Evolutionary conservation across 2,888 invertebrate species (phyloP).

Genomic region (Aleiodes testaceus): DNA sequence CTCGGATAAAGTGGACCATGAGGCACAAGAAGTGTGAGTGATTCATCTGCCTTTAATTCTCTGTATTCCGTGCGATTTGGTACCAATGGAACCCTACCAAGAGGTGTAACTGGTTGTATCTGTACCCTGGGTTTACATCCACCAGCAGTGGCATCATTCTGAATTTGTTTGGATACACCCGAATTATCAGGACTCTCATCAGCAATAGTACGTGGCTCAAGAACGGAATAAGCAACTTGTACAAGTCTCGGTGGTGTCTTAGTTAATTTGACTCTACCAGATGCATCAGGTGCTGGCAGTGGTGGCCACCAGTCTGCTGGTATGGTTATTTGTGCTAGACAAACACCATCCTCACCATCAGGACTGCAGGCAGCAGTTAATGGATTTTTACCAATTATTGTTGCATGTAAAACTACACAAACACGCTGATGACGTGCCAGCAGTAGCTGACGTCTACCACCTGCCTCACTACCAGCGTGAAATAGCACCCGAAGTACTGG

Average conservation of each 20-base stretch:
- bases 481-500: conserved; percentile 94
- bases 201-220: conserved; percentile 82
- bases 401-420: conserved; percentile 87
- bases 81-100: conserved; percentile 81
- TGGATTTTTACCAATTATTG: conserved; percentile 75
- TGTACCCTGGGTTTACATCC: conserved; percentile 85
- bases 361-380: conserved; percentile 94
- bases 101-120: conserved; percentile 76
- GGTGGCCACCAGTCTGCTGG: conserved; percentile 95
- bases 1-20: conserved; percentile 92
- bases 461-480: conserved; percentile 91
- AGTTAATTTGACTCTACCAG: conserved; percentile 71
- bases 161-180: conserved; percentile 34
- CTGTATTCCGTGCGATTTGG: conserved; percentile 87
- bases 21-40: conserved; percentile 88
- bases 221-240: conserved; percentile 89
- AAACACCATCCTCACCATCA: conserved; percentile 93
- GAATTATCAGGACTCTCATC: conserved; percentile 69
- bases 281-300: conserved; percentile 77
- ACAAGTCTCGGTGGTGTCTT: conserved; percentile 83
- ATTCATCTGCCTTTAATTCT: conserved; percentile 88
- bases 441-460: conserved; percentile 81
- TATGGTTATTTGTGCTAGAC: conserved; percentile 88
- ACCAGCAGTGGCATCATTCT: conserved; percentile 71
- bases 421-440: conserved; percentile 81